Percentiles rank a stretch among this genome's conserved stretches.
Evolutionary conservation across 2,888 invertebrate genomes (phyloP).

Genomic region (Timandra comae): DNA sequence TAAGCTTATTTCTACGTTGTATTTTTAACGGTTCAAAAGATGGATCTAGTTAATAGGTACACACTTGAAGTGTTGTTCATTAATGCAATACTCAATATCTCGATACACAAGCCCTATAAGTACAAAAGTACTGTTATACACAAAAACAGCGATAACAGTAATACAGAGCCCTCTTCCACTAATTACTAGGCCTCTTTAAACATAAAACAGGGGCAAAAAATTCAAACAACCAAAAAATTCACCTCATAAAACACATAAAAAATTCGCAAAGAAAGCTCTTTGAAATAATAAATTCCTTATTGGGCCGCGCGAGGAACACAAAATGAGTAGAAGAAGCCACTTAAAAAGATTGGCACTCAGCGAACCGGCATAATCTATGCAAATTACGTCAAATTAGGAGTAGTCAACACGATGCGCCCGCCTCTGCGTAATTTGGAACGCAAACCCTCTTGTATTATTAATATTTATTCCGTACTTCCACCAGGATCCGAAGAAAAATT

Average conservation of each 20-base stretch:
- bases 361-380: conserved; percentile 75
- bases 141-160: background rate
- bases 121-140: too few species aligned
- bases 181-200: conserved; percentile 18
- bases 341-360: conserved; percentile 77
- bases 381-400: conserved; percentile 76
- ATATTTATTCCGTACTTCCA: conserved; percentile 71
- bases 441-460: conserved; percentile 75
- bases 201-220: conserved; percentile 16
- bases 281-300: conserved; percentile 66
- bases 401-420: conserved; percentile 69
- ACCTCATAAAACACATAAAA: conserved; percentile 40
- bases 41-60: too few species aligned
- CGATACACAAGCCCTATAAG: too few species aligned
- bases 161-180: conserved; percentile 11
- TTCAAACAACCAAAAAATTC: conserved; percentile 28
- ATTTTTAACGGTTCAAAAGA: too few species aligned
- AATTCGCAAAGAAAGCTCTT: conserved; percentile 44
- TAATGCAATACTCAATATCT: too few species aligned
- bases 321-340: conserved; percentile 73
- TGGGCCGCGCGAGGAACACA: conserved; percentile 61
- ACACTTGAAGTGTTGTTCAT: too few species aligned
- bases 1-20: too few species aligned
- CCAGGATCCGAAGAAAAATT: conserved; percentile 33
- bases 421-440: conserved; percentile 65